phyloP scores from a whole-genome alignment of 2,888 invertebrate species.

The Drosophila putrida region DNA sequence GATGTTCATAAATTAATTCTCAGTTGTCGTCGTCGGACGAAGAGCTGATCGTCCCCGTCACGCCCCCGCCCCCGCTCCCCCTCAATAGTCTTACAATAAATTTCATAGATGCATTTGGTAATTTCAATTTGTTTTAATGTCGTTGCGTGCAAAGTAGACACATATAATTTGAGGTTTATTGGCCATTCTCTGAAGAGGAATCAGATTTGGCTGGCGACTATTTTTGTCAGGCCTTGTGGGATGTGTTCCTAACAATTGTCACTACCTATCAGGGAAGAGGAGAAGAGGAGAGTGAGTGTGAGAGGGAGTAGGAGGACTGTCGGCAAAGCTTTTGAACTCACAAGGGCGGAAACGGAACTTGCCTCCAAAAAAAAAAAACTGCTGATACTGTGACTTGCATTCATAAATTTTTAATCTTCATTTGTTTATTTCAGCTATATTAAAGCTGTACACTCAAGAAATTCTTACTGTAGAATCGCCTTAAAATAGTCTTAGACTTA shows the following conservation, averaged over 20 bases:
- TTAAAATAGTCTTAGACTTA: too few relatives aligned
- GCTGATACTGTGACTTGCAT: conserved; percentile 38
- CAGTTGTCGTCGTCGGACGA: conserved; percentile 31
- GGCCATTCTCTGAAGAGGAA: conserved; percentile 28
- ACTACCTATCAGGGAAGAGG: conserved; percentile 46
- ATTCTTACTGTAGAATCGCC: too few relatives aligned
- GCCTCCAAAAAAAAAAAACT: background rate
- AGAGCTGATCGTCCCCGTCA: conserved; percentile 20
- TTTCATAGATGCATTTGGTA: conserved; percentile 75
- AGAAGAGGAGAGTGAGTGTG: background rate
- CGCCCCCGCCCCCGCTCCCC: conserved; percentile 7
- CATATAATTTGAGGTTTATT: conserved; percentile 74
- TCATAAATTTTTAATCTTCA: conserved; percentile 46
- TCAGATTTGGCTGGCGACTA: conserved; percentile 37
- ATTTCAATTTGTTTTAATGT: conserved; percentile 77
- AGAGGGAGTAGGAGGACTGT: background rate
- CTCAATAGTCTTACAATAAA: conserved; percentile 55
- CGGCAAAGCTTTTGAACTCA: conserved; percentile 60
- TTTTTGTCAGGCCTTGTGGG: conserved; percentile 65
- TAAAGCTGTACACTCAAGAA: background rate
- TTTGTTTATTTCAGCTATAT: background rate
- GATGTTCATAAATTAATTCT: conserved; percentile 70
- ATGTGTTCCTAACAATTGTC: conserved; percentile 59
- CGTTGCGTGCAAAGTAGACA: conserved; percentile 46
- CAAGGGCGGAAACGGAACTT: conserved; percentile 53